Evolutionary conservation across 2,888 invertebrate species (phyloP).

Genomic region (Noctua janthina): DNA sequence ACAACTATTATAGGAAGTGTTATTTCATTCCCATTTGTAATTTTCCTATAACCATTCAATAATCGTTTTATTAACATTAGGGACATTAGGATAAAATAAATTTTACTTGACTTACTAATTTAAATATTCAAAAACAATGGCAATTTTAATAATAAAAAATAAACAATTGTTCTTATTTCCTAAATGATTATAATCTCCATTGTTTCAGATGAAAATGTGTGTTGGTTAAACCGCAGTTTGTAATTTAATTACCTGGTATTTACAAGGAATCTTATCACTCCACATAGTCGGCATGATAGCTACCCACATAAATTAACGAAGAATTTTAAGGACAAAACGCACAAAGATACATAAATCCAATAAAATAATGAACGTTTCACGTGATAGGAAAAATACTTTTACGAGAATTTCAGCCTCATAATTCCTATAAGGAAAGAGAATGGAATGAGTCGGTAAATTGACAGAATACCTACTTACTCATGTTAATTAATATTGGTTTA

Average conservation of each 20-base stretch:
- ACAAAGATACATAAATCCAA: constrained; percentile 43
- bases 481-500: constrained; percentile 27
- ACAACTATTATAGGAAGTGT: neutral
- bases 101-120: neutral
- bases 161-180: neutral
- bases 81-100: neutral
- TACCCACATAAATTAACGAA: constrained; percentile 64
- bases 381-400: constrained; percentile 46
- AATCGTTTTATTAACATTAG: neutral
- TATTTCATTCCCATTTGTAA: neutral
- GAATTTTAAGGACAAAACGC: constrained; percentile 66
- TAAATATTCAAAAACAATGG: neutral
- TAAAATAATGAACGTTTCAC: constrained; percentile 32
- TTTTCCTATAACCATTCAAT: neutral
- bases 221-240: constrained; percentile 13
- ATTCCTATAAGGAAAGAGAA: constrained; percentile 30
- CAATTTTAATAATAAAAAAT: neutral
- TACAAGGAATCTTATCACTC: constrained; percentile 42
- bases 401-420: constrained; percentile 22
- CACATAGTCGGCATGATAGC: constrained; percentile 39
- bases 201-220: neutral
- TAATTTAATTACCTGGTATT: constrained; percentile 53
- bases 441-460: constrained; percentile 14
- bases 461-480: neutral
- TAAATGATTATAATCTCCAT: neutral